Base-by-base conservation (phyloP, 1,140 invertebrate genomes). In the Steinernema khuongi region DNA sequence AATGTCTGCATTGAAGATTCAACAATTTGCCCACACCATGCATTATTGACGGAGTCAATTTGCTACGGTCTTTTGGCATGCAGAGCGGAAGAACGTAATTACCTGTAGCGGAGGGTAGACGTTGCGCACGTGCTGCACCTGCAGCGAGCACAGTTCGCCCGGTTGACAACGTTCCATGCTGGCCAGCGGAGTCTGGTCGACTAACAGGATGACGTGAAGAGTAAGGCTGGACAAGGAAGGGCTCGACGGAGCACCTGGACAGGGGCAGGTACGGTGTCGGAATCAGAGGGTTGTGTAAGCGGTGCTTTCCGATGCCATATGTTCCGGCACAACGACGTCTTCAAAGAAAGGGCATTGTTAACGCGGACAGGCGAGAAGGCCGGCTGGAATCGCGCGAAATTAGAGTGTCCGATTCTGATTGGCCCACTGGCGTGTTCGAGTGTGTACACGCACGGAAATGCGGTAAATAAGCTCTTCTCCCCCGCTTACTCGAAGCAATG, bases 371-470 rank as follows among this genome's bases (percentile, higher is more conserved):
- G n/a, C n/a, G n/a, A n/a, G n/a, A n/a, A n/a, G n/a, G n/a, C n/a
- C n/a, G n/a, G n/a, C n/a, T n/a, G n/a, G n/a, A n/a, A n/a, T n/a
- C 19, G 7, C 50, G 50, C 50, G 19, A 60, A 60, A 60, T 14
- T 22, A 60, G 50, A 22, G 50, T n/a, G 36, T 41, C 36, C 7
- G 36, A 7, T 41, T 41, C 36, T 41, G 36, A 41, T 41, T 41
- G 7, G 36, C n/a, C 36, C n/a, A n/a, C 36, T 41, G 36, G 22
- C 4, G 50, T 7, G 19, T 14, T 60, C 26, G 7, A 14, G 19
- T 60, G 50, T 60, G 50, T 60, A 60, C 50, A 60, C 50, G 11
- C 50, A 60, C 50, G 50, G 50, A 60, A 60, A 60, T 22, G 50
- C 50, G 50, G 50, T 60, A 60, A 60, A 41, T 41, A 60, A 60